A percentile compares a stretch with the other conserved stretches of the same genome.
These are phyloP conservation scores for Chroicocephalus ridibundus DNA, from an alignment of 2,113 vertebrate species.

Conservation along the genomic window DNA sequence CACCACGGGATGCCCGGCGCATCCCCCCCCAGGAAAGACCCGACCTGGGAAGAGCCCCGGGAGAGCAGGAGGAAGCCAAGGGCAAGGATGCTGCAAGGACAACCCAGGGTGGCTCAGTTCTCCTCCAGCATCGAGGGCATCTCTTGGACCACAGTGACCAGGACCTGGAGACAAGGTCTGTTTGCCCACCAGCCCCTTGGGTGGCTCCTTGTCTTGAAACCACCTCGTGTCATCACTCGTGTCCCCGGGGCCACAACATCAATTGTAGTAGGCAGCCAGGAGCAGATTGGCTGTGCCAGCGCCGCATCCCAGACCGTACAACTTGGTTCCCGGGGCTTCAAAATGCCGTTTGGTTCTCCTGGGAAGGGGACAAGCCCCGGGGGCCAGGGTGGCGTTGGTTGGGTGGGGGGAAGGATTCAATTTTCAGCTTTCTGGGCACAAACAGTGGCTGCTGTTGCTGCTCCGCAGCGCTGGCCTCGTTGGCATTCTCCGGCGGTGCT, in stretches of 20 bases:
- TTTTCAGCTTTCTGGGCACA: neutral
- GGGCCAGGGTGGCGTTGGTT: accelerated
- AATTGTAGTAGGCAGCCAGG: accelerated
- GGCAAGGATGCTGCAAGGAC: neutral
- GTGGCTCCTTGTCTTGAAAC: neutral
- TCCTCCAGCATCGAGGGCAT: neutral
- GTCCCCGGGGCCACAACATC: accelerated
- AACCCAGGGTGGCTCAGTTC: neutral
- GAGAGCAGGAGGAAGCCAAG: neutral
- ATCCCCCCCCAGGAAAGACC: no score
- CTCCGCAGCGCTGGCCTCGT: slow-evolving; percentile 23
- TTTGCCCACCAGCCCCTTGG: neutral
- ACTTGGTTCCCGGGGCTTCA: neutral
- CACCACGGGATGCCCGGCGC: accelerated
- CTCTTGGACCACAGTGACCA: accelerated
- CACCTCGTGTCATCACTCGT: neutral
- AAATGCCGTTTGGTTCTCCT: neutral
- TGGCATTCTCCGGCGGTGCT: slow-evolving; percentile 27
- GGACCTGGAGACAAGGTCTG: neutral
- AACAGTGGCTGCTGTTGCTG: neutral
- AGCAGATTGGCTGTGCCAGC: neutral
- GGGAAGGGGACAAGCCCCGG: accelerated
- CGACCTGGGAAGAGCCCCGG: accelerated
- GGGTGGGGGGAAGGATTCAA: neutral
- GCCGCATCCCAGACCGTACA: accelerated